Base-by-base conservation (phyloP, 1,140 invertebrate genomes). In the Drosophila lowei region DNA sequence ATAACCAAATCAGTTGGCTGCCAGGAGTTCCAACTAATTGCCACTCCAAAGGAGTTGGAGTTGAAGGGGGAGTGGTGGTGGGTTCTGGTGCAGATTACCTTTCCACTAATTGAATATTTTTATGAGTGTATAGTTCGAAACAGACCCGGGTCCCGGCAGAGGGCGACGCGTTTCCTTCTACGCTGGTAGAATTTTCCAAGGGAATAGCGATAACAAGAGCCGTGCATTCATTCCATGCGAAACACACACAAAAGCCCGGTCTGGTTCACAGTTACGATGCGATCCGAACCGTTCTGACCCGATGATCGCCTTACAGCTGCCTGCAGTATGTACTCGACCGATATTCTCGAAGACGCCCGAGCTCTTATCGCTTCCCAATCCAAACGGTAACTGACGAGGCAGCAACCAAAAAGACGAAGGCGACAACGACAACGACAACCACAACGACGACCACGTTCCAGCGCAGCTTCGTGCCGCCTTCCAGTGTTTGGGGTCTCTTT, bases 301-400 rank as follows among this genome's bases (percentile, higher is more conserved):
- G 67, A 53, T 78, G 30, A 34, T 48, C 59, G 44, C 34, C 53
- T 55, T 60, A 60, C 47, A 60, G 55, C 30, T 9, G 57, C 25
- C 52, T 54, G 8, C 11, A 43, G 38, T 43, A 55, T 21, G n/a
- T 25, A 28, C 30, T 34, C 18, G 23, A 46, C 30, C 66, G 54
- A 77, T 53, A 11, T 56, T 54, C 71, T 42, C 43, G 13, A 72
- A 68, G 60, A 62, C 60, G 61, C 46, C 54, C 47, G 60, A 81
- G 65, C 76, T 88, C 83, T 86, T 86, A 86, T 86, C 83, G 83
- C 52, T 43, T 55, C 15, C 50, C 74, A 73, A 75, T 78, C 77
- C 78, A 78, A 83, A 66, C 53, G 75, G 50, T 61, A 74, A 86
- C 83, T 86, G 81, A 68, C 59, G 72, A 59, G 62, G 9, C 30